A percentile compares a stretch with the other conserved stretches of the same genome.
phyloP scores from a whole-genome alignment of 2,888 invertebrate genomes.

The Zygothrica quintamaculata region DNA sequence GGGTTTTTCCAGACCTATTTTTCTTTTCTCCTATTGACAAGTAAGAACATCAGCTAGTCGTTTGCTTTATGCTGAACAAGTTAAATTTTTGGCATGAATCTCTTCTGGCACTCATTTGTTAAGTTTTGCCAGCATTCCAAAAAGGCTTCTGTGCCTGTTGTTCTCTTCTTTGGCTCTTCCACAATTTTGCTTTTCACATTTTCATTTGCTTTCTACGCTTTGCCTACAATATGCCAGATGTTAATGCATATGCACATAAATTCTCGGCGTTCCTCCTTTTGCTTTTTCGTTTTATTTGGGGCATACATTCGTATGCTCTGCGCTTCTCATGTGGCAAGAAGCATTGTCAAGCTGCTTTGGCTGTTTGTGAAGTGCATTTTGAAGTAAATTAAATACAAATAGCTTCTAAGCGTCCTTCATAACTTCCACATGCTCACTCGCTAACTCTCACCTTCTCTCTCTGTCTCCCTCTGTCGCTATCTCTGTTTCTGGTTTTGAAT shows the following conservation, averaged over 20 bases:
- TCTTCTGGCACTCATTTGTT: conserved; percentile 64
- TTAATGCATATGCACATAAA: conserved; percentile 76
- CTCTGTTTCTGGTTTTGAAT: neutral
- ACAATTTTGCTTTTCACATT: too few relatives aligned
- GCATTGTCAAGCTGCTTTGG: conserved; percentile 26
- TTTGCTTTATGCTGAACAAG: conserved; percentile 38
- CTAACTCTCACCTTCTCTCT: neutral
- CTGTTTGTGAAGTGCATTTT: conserved; percentile 17
- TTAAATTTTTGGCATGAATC: conserved; percentile 27
- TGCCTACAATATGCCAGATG: conserved; percentile 56
- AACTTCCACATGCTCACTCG: neutral
- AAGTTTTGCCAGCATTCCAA: conserved; percentile 45
- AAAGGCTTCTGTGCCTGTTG: conserved; percentile 11
- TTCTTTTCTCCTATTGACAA: too few relatives aligned
- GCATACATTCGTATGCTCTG: conserved; percentile 15
- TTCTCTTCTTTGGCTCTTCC: too few relatives aligned
- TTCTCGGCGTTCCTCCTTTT: conserved; percentile 40
- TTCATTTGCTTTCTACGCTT: neutral
- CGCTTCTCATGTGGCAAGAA: conserved; percentile 20
- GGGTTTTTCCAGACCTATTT: too few relatives aligned
- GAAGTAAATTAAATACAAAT: conserved; percentile 15
- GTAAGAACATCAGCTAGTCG: neutral
- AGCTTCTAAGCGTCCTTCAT: neutral
- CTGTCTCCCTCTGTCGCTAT: neutral
- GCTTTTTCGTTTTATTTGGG: too few relatives aligned